phyloP scores from a whole-genome alignment of 2,888 invertebrate species.

The Caenorhabditis afra region DNA sequence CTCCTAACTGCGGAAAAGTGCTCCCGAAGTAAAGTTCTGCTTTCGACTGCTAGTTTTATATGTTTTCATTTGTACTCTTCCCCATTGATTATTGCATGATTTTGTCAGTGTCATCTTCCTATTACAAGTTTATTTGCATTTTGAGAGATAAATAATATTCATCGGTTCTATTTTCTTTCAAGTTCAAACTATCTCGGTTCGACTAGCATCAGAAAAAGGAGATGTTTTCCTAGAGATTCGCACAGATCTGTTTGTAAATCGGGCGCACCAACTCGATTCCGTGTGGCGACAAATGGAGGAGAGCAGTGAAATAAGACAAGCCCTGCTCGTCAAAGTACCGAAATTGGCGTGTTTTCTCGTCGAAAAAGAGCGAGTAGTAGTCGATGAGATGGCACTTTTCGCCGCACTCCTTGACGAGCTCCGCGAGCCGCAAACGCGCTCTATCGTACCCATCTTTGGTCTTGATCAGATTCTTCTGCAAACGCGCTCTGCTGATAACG shows the following conservation, averaged over 20 bases:
- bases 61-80: too few relatives aligned
- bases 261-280: slow-evolving; percentile 27
- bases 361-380: slow-evolving; percentile 17
- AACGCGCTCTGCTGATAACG: not conserved
- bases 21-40: not conserved
- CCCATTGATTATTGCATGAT: too few relatives aligned
- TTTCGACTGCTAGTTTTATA: too few relatives aligned
- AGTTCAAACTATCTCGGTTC: too few relatives aligned
- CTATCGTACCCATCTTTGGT: slow-evolving; percentile 26
- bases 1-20: not conserved
- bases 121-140: too few relatives aligned
- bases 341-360: slow-evolving; percentile 9
- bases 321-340: slow-evolving; percentile 36
- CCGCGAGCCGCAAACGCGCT: slow-evolving; percentile 26
- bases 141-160: too few relatives aligned
- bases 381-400: slow-evolving; percentile 41
- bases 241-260: too few relatives aligned
- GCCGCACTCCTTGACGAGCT: slow-evolving; percentile 32
- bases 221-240: too few relatives aligned
- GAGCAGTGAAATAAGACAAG: slow-evolving; percentile 22
- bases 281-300: slow-evolving; percentile 29
- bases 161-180: too few relatives aligned
- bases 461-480: slow-evolving; percentile 15
- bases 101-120: too few relatives aligned
- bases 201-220: too few relatives aligned